Evolutionary conservation across 2,113 vertebrate species (phyloP).

Genomic region (Chaenocephalus aceratus): DNA sequence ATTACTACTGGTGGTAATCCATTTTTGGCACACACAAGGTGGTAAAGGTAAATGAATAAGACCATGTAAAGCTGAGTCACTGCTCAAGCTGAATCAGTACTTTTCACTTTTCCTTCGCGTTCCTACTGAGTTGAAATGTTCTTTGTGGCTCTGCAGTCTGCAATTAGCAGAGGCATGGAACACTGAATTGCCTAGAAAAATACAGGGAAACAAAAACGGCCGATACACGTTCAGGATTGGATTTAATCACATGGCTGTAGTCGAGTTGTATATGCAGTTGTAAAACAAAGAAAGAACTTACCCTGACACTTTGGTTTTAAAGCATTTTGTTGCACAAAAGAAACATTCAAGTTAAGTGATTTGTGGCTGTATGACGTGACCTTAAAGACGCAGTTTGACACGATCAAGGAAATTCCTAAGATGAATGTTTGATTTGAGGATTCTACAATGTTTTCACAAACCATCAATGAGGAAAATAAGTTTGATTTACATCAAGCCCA

Average conservation of each 20-base stretch:
- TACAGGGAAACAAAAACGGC: constrained; percentile 70
- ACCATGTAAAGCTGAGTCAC: constrained; percentile 56
- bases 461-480: constrained; percentile 19
- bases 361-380: constrained; percentile 1
- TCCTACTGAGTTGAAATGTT: constrained; percentile 58
- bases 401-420: neutral
- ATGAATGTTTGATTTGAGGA: constrained; percentile 25
- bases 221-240: constrained; percentile 41
- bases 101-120: constrained; percentile 62
- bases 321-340: constrained; percentile 5
- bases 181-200: constrained; percentile 66
- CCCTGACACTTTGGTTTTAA: constrained; percentile 24
- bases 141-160: constrained; percentile 69
- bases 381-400: constrained; percentile 3
- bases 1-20: constrained; percentile 68
- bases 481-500: constrained; percentile 53
- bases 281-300: constrained; percentile 35
- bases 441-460: constrained; percentile 2
- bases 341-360: constrained; percentile 1
- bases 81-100: constrained; percentile 51
- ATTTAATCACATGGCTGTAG: constrained; percentile 68
- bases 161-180: constrained; percentile 75
- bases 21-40: constrained; percentile 39
- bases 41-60: constrained; percentile 72
- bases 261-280: constrained; percentile 22